These are phyloP conservation scores for Zoroaster sp. DNA, from an alignment of 53 echinoderm and acorn worm species.

Conservation along the genomic window DNA sequence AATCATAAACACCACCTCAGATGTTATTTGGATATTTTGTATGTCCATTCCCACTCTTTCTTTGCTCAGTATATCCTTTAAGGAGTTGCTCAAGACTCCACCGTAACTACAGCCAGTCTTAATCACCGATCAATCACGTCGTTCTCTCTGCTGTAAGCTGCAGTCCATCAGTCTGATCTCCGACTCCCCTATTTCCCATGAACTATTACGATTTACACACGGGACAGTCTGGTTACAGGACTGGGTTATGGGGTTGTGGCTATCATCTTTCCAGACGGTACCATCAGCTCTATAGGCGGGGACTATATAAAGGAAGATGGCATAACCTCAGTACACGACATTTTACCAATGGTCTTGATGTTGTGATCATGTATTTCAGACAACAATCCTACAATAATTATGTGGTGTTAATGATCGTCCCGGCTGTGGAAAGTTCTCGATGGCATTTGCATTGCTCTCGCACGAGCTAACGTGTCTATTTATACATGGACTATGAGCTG, in stretches of 20 bases:
- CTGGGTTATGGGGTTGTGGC: neutral
- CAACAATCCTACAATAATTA: too few relatives aligned
- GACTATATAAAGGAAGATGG: neutral
- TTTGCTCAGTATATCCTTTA: too few relatives aligned
- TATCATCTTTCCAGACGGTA: neutral
- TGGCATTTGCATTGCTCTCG: neutral
- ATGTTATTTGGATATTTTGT: too few relatives aligned
- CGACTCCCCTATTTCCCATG: neutral
- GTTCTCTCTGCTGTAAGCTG: neutral
- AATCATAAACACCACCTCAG: too few relatives aligned
- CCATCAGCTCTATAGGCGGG: neutral
- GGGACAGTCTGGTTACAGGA: neutral
- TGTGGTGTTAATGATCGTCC: too few relatives aligned
- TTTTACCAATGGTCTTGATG: too few relatives aligned
- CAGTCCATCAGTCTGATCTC: neutral
- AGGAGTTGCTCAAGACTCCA: neutral
- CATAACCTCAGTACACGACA: too few relatives aligned
- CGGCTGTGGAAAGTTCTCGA: neutral
- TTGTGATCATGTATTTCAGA: too few relatives aligned
- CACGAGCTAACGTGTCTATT: neutral
- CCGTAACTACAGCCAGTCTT: neutral
- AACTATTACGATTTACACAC: neutral
- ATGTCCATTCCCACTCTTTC: too few relatives aligned
- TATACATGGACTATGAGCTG: neutral
- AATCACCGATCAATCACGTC: neutral